These are phyloP conservation scores for Danio tinwini DNA, from an alignment of 2,797 vertebrate species.

Conservation along the genomic window DNA sequence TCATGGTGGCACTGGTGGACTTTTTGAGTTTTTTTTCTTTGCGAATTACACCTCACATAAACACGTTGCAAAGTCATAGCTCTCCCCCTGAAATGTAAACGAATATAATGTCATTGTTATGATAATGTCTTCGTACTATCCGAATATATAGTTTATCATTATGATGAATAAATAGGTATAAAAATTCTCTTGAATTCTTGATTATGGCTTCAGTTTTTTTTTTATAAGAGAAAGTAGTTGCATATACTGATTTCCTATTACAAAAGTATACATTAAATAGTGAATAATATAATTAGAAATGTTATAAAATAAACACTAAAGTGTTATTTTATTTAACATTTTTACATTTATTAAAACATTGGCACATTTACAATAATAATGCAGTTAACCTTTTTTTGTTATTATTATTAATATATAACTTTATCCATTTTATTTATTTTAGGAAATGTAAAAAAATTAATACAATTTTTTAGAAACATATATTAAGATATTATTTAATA, in stretches of 20 bases:
- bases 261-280: not conserved
- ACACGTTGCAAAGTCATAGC: not conserved
- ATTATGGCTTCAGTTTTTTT: not conserved
- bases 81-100: not conserved
- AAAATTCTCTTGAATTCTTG: not conserved
- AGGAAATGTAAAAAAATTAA: too few relatives aligned
- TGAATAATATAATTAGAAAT: too few relatives aligned
- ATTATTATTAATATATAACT: not conserved
- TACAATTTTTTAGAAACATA: too few relatives aligned
- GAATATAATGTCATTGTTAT: not conserved
- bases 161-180: not conserved
- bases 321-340: not conserved
- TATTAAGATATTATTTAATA: too few relatives aligned
- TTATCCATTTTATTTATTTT: too few relatives aligned
- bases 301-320: not conserved
- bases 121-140: constrained; percentile 1
- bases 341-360: too few relatives aligned
- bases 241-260: not conserved
- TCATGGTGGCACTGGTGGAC: constrained; percentile 42
- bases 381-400: not conserved
- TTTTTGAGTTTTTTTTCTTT: not conserved
- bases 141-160: not conserved
- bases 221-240: not conserved
- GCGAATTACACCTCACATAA: not conserved
- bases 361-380: too few relatives aligned